Base-by-base conservation (phyloP, 2,113 vertebrate genomes). In the Columbina picui region DNA sequence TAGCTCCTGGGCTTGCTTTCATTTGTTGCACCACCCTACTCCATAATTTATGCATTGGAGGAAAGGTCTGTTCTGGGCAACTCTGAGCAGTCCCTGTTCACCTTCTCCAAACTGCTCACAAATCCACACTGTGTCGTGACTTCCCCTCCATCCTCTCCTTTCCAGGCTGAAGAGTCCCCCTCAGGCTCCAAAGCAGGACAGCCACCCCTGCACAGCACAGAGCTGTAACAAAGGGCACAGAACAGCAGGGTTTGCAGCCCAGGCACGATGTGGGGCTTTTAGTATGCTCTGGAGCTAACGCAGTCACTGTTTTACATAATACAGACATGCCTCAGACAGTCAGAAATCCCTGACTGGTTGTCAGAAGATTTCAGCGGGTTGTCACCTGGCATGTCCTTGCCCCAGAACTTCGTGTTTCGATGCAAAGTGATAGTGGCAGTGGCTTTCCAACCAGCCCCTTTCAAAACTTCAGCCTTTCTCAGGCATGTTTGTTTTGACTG, bases 401-500 rank as follows among this genome's bases (percentile, higher is more conserved):
- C 30, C 70, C 47, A 74, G 41, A 59, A 9, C 13, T 0, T 1
- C n/a, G 2, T 2, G 0, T 80, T 77, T 59, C 59, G 12, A 6
- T 11, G 39, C 23, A 29, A 76, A 91, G 32, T 7, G 13, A 39
- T 7, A 64, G 45, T 1, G n/a, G 32, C 29, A 84, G 34, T 0
- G 0, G 7, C 53, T 90, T 93, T 67, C 75, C 60, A 70, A 32
- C 21, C 67, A 90, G 57, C 17, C 36, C 75, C 50, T 80, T 65
- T 52, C 52, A 70, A 63, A 90, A 94, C 68, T 87, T 84, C 71
- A 76, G 77, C 69, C 47, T 86, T 84, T 87, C 85, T 85, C 87
- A 82, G 69, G 70, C 84, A 2, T 83, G 74, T 96, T 97, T 96
- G 95, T 96, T 97, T 97, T 96, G 96, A 87, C 95, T 96, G 78